Base-by-base conservation (phyloP, 2,797 vertebrate species). In the Coilia nasus region DNA sequence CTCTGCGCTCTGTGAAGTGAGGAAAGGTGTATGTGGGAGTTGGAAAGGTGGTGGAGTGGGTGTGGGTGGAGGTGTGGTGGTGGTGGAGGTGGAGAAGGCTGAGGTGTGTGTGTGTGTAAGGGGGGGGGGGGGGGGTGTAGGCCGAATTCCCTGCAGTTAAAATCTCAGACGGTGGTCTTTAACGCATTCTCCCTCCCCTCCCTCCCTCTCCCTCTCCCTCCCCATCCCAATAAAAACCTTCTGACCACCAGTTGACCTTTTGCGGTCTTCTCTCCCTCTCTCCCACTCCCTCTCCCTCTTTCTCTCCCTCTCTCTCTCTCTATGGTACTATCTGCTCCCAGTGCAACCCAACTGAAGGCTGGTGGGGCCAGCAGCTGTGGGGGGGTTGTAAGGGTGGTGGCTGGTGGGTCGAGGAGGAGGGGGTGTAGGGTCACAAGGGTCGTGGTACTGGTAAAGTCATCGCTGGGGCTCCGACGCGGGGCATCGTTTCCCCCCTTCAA, bases 171-270 rank as follows among this genome's bases (percentile, higher is more conserved):
- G 95, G 95, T 96, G 95, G 95, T 96, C 95, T 94, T 94, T 93
- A 95, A 94, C 91, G 87, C 93, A 91, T 93, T 94, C 92, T 93
- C 94, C 93, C 90, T 90, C 89, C 83, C 67, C 9, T 1, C 47
- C 12, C 80, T 82, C 56, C 83, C 83, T 82, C 91, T 92, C 93
- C 91, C 91, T 93, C 93, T 93, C 91, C 91, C 91, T 92, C 85
- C 88, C 93, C 88, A 90, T 93, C 91, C 94, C 94, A 94, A 95
- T 95, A 96, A 95, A 96, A 96, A 92, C 91, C 92, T 88, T 93
- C 94, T 96, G 96, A 96, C 96, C 96, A 96, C 93, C 93, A 91
- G 93, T 90, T 96, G 95, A 96, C 96, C 96, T 94, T 93, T 94
- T 86, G 89, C 90, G 19, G 67, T 86, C 86, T 90, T 90, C 90